Percentiles rank a stretch among this genome's conserved stretches.
Evolutionary conservation across 1,140 invertebrate genomes (phyloP).

Genomic region (Heliconius congener): DNA sequence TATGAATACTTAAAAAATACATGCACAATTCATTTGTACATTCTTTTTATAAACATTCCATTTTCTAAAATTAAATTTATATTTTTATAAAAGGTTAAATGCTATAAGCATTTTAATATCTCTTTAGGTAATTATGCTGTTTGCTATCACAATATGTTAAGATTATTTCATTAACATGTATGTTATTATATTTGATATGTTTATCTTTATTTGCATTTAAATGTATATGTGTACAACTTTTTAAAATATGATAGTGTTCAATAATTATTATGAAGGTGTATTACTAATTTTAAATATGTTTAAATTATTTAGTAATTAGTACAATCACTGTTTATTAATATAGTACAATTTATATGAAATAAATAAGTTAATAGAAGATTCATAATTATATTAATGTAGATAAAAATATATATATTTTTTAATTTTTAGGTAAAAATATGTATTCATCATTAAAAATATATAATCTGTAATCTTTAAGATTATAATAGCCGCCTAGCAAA

Average conservation of each 20-base stretch:
- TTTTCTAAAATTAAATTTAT: not conserved
- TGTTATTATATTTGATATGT: not conserved
- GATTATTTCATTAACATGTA: not conserved
- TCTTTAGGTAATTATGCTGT: not conserved
- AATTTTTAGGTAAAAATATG: not conserved
- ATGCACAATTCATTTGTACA: not conserved
- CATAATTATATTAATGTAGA: not conserved
- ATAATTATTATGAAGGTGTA: not conserved
- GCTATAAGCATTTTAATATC: not conserved
- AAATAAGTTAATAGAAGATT: not conserved
- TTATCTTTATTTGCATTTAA: slow-evolving; percentile 1
- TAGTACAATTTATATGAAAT: not conserved
- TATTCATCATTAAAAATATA: not conserved
- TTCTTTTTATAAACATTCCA: not conserved
- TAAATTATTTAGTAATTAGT: not conserved
- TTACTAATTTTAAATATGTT: too few relatives aligned
- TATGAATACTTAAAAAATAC: not conserved
- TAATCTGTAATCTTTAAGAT: not conserved
- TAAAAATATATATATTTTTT: too few relatives aligned
- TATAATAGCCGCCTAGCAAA: slow-evolving; percentile 9
- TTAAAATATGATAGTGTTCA: not conserved
- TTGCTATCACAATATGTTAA: not conserved
- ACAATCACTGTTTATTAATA: not conserved
- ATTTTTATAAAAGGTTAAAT: slow-evolving; percentile 1
- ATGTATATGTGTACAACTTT: not conserved